Base-by-base conservation (phyloP, 2,888 invertebrate species). In the Drosophila mercatorum region DNA sequence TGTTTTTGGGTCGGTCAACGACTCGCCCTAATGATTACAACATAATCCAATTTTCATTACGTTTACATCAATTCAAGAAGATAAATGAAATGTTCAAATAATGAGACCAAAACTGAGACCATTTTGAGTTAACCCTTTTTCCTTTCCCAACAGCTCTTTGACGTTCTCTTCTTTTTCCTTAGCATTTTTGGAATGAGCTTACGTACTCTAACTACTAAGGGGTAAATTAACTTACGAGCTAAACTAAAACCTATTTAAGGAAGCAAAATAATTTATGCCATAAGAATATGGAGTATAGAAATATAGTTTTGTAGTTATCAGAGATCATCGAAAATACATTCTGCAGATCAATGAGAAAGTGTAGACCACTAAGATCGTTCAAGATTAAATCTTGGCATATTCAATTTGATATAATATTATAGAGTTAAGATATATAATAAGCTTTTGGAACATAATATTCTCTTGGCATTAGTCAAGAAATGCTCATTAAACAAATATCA, bases 51-150 rank as follows among this genome's bases (percentile, higher is more conserved):
- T 73, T 88, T 88, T 88, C 84, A 88, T 86, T 86, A 82, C 80
- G 74, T 69, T 82, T 79, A 76, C 84, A 88, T 84, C 88, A 86
- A 73, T 82, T 74, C 71, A 53, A 70, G 80, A 86, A 88, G 88
- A 88, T 88, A 88, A 86, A 86, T 84, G 87, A 86, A 86, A 88
- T 86, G 82, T 62, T 79, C 43, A 79, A 88, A 88, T 86, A 88
- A 86, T 86, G 81, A 79, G 79, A 80, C 69, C 57, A 78, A 72
- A 58, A 36, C 65, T 57, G 67, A 58, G 52, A 62, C 75, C 77
- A 57, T 66, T 74, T 63, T 40, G 57, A 38, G 63, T 66, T 56
- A 72, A 85, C 88, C 85, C 85, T 82, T 85, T 84, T 84, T 76
- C 78, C 72, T 74, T 78, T 75, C 71, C 38, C 56, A 40, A 38